Percentiles rank a stretch among this genome's conserved stretches.
Evolutionary conservation across 1,140 invertebrate genomes (phyloP).

Genomic region (Hyles vespertilio): DNA sequence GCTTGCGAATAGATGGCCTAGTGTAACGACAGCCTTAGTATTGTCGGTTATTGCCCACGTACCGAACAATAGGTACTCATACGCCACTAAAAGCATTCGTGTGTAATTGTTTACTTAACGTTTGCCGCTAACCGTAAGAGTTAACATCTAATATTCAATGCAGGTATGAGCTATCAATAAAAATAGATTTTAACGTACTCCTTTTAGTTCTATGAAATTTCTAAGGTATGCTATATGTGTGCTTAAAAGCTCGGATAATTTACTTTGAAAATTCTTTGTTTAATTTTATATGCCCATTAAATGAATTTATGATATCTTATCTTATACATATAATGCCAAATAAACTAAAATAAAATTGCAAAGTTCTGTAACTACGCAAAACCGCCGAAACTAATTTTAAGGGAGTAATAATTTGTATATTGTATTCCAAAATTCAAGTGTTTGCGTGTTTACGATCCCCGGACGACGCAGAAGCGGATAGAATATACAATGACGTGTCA

Average conservation of each 20-base stretch:
- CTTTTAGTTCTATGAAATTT: too few species aligned
- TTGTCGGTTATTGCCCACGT: constrained; percentile 27
- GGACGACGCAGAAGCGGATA: constrained; percentile 59
- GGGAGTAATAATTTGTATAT: constrained; percentile 36
- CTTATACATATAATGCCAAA: too few species aligned
- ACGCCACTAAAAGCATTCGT: constrained; percentile 46
- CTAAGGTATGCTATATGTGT: too few species aligned
- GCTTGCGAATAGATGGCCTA: background rate
- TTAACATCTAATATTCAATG: background rate
- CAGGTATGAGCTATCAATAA: too few species aligned
- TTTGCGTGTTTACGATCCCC: constrained; percentile 65
- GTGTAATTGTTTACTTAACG: constrained; percentile 48
- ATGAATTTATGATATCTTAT: too few species aligned
- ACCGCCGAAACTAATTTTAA: background rate
- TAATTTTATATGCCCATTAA: too few species aligned
- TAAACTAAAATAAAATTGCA: too few species aligned
- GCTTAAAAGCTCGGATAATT: too few species aligned
- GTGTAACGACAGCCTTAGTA: constrained; percentile 17
- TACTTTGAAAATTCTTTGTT: too few species aligned
- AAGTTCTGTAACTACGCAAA: too few species aligned
- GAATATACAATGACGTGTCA: constrained; percentile 74
- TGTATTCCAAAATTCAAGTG: constrained; percentile 62
- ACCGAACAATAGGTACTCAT: constrained; percentile 48
- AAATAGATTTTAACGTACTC: constrained; percentile 10
- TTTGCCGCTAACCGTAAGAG: constrained; percentile 17